A percentile compares a stretch with the other conserved stretches of the same genome.
Conservation (phyloP, 2,888 invertebrate species). For the Troides oblongomaculatus region DNA sequence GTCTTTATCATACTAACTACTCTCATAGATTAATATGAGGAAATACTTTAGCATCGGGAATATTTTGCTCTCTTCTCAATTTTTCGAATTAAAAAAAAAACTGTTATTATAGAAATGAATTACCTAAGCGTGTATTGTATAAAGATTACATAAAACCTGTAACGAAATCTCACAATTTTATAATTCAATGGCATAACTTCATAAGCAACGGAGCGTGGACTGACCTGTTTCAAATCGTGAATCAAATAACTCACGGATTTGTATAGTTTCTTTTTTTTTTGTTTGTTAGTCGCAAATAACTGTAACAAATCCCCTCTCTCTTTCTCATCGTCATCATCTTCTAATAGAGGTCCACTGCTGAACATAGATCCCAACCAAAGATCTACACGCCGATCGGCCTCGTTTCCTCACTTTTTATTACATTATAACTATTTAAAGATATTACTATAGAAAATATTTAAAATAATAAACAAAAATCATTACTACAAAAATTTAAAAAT, state of each 20-base stretch:
- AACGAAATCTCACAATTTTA: slow-evolving; percentile 2
- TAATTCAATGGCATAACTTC: background rate
- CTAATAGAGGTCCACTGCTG: no score
- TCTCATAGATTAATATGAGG: no score
- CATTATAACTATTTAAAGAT: no score
- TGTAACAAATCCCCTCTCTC: background rate
- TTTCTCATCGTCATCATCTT: background rate
- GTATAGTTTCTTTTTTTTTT: background rate
- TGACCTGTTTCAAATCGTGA: background rate
- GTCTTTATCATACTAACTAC: no score
- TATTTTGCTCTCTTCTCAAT: no score
- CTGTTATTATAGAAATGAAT: background rate
- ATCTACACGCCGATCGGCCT: no score
- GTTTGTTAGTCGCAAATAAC: background rate
- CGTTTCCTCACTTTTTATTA: no score
- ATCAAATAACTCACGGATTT: background rate
- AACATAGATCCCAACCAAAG: no score
- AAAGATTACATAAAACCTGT: slow-evolving; percentile 6
- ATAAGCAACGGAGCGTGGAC: background rate
- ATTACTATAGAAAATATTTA: no score
- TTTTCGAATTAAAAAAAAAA: background rate
- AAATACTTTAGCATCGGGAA: no score
- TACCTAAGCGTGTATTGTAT: background rate
- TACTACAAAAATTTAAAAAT: no score
- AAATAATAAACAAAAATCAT: no score